phyloP scores from a whole-genome alignment of 2,113 vertebrate species.

The Paracanthobrama guichenoti region DNA sequence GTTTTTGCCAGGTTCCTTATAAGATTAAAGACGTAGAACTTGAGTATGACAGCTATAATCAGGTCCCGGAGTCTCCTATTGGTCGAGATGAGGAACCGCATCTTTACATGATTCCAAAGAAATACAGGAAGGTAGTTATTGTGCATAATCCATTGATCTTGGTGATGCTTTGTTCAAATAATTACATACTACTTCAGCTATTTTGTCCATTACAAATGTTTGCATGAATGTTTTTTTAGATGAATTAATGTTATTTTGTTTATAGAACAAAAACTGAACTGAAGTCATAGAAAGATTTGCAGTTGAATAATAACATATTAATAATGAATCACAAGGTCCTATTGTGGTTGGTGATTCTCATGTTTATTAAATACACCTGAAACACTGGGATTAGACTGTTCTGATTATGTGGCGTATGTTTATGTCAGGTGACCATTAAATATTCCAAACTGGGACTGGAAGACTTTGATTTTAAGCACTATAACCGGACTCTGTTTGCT shows the following conservation, averaged over 20 bases:
- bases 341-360: background rate
- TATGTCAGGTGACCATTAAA: conserved; percentile 92
- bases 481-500: conserved; percentile 96
- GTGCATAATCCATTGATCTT: background rate
- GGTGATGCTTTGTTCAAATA: background rate
- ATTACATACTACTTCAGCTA: background rate
- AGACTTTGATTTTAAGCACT: conserved; percentile 99
- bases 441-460: conserved; percentile 97
- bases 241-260: background rate
- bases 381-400: background rate
- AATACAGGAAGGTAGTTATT: conserved; percentile 89
- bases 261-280: background rate
- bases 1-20: conserved; percentile 86
- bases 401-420: background rate
- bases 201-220: background rate
- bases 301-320: background rate
- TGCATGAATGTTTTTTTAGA: background rate
- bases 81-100: conserved; percentile 94
- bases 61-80: conserved; percentile 91
- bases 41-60: conserved; percentile 93
- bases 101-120: conserved; percentile 95
- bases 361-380: background rate
- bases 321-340: background rate
- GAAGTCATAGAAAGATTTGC: background rate
- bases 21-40: conserved; percentile 89